These are phyloP conservation scores for Dendrocincla tyrannina DNA, from an alignment of 2,797 vertebrate genomes.

Conservation along the genomic window DNA sequence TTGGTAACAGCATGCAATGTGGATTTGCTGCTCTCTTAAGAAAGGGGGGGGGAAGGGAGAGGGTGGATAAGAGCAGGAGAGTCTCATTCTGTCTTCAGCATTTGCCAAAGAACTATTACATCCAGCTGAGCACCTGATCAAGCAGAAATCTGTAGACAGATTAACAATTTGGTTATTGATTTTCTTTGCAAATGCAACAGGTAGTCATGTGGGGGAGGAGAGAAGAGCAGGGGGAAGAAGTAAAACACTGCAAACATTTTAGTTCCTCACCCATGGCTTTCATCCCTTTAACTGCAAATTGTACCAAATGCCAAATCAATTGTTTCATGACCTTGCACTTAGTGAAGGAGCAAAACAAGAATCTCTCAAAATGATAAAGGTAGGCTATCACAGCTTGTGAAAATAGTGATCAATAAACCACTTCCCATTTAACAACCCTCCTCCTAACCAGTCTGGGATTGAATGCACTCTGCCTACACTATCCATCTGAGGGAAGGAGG, in stretches of 20 bases:
- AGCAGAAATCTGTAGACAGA: background rate
- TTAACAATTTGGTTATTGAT: background rate
- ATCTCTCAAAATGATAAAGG: conserved; percentile 31
- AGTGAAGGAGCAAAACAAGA: conserved; percentile 40
- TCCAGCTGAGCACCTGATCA: background rate
- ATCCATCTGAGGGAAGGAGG: background rate
- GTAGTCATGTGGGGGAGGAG: background rate
- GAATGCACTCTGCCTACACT: background rate
- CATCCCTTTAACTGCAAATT: conserved; percentile 15
- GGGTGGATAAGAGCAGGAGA: background rate
- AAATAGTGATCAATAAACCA: conserved; percentile 42
- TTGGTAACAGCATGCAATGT: background rate
- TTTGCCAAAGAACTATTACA: background rate
- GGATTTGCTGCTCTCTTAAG: background rate
- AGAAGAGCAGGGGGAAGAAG: background rate
- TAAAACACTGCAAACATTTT: background rate
- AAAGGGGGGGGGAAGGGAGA: background rate
- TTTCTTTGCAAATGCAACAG: background rate
- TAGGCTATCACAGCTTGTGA: conserved; percentile 3
- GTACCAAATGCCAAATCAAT: conserved; percentile 30
- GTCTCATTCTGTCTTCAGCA: background rate
- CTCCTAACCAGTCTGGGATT: background rate
- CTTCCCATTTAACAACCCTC: conserved; percentile 19
- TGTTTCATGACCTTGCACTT: conserved; percentile 45
- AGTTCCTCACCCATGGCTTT: background rate